Conservation (phyloP, 2,797 vertebrate species). For the Phyllotis vaccarum region DNA sequence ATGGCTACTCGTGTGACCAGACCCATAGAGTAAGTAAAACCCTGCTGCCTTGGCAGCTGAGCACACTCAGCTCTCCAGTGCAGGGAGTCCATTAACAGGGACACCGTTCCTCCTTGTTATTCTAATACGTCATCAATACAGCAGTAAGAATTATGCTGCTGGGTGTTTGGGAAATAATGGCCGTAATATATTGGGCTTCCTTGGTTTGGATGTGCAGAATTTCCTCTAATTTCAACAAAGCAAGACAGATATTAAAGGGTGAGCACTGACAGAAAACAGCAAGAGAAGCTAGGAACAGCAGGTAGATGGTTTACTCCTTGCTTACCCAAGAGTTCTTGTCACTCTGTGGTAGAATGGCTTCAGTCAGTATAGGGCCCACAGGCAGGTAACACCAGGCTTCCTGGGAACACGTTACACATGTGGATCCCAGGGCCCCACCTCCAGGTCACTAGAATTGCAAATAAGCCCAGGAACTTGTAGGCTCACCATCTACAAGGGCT, state of each 20-base stretch:
- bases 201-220: background rate
- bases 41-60: rapidly evolving
- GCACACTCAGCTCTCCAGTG: rapidly evolving
- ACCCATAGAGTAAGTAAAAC: background rate
- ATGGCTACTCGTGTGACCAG: background rate
- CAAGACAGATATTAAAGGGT: background rate
- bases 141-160: background rate
- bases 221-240: background rate
- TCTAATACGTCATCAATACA: background rate
- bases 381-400: background rate
- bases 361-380: background rate
- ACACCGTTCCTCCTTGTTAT: background rate
- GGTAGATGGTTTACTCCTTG: background rate
- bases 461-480: background rate
- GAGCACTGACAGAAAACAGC: background rate
- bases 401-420: background rate
- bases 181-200: background rate
- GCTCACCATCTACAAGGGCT: background rate
- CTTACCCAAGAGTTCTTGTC: background rate
- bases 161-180: background rate
- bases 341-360: background rate
- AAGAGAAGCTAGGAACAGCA: background rate
- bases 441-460: background rate
- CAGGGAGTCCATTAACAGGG: rapidly evolving
- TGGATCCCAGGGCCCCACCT: background rate